Evolutionary conservation across 2,113 vertebrate species (phyloP), one percentile per base, ranked within the genome.

Genomic region (Ictidomys tridecemlineatus): DNA sequence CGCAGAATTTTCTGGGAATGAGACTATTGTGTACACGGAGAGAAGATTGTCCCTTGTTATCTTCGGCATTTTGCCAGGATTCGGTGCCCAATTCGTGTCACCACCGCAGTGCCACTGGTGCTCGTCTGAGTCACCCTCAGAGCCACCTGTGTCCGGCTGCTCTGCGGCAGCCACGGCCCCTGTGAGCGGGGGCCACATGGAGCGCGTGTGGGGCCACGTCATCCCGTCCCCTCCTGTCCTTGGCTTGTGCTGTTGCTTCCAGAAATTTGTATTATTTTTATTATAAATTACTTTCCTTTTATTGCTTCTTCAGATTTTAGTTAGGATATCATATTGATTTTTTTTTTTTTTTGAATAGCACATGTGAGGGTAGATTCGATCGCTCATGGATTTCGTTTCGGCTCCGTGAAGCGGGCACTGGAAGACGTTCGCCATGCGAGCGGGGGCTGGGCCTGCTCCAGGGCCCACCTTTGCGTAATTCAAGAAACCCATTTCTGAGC

Each of bases 11-110:
- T 58, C 96, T 63, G 94, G 92, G 78, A 87, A 84, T 2, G 20
- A 4, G 18, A 45, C 90, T 76, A 48, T 84, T 80, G 51, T 34
- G 45, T 37, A 13, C 67, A 65, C 0, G 1, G 63, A 53, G 56
- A 58, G 80, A 96, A 87, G 70, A 93, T 42, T 37, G 74, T 63
- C 93, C 83, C 93, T 96, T 85, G 94, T 87, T 91, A 74, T 39
- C 67, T 65, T 92, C 4, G 30, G 90, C 77, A 53, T 67, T 26
- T 69, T 72, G 85, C 97, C 90, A 94, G 56, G 89, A 70, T 26
- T 9, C 1, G 4, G 42, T 84, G 87, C 87, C 91, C 85, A 34
- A 90, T 92, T 90, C 80, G 8, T 5, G 13, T 89, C 70, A 53
- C 45, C n/a, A 58, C 74, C 28, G 16, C 74, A 30, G 42, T 7